Evolutionary conservation across 2,113 vertebrate genomes (phyloP).

Genomic region (Falco punctatus): DNA sequence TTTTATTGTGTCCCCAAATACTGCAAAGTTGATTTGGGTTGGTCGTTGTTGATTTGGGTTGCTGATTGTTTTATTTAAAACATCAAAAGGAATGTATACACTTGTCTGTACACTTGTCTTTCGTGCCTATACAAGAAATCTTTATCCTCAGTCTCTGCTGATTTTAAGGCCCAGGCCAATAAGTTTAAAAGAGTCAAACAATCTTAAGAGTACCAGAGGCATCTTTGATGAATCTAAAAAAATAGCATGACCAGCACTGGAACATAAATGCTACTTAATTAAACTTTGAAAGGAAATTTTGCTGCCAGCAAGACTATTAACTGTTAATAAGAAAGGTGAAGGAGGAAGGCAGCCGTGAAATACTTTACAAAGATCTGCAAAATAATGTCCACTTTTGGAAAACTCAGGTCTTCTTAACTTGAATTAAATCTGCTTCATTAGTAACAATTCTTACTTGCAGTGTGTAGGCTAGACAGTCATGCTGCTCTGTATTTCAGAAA

Average conservation of each 20-base stretch:
- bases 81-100: not conserved
- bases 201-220: not conserved
- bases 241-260: not conserved
- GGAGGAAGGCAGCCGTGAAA: not conserved
- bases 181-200: not conserved
- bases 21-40: not conserved
- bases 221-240: not conserved
- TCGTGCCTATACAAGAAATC: not conserved
- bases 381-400: not conserved
- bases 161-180: not conserved
- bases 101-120: not conserved
- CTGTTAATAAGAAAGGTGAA: not conserved
- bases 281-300: not conserved
- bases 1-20: not conserved
- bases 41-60: not conserved
- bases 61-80: not conserved
- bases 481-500: not conserved
- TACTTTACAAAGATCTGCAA: not conserved
- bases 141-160: not conserved
- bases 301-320: not conserved
- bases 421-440: not conserved
- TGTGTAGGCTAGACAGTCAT: not conserved
- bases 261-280: not conserved
- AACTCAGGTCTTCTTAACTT: not conserved
- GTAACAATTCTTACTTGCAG: not conserved